Conservation (phyloP, 1,140 invertebrate species). For the Cotesia glomerata region DNA sequence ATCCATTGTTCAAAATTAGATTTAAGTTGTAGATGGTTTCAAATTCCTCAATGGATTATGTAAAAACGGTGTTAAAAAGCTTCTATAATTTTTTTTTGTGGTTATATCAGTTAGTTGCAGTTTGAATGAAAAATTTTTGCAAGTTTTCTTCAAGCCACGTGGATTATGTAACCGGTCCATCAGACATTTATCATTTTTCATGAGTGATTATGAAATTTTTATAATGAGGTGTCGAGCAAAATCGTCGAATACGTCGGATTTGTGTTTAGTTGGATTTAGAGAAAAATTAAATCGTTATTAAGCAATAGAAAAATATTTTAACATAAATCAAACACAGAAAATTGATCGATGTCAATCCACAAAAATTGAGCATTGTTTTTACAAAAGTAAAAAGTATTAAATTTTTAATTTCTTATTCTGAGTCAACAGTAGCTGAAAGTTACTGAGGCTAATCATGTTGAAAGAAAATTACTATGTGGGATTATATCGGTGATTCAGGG, state of each 20-base stretch:
- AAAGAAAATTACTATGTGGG: slow-evolving; percentile 61
- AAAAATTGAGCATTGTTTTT: no score
- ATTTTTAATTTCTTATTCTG: background rate
- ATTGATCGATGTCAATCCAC: slow-evolving; percentile 20
- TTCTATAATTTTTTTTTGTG: background rate
- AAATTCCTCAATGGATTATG: no score
- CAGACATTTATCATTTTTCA: slow-evolving; percentile 14
- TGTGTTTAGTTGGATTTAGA: background rate
- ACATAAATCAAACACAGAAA: background rate
- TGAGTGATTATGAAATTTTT: slow-evolving; percentile 43
- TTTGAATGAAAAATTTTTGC: background rate
- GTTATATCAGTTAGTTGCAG: background rate
- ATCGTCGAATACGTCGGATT: background rate
- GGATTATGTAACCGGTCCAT: background rate
- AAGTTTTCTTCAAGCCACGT: background rate
- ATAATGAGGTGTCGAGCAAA: slow-evolving; percentile 31
- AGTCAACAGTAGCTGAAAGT: background rate
- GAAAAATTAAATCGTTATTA: no score
- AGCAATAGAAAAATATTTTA: background rate
- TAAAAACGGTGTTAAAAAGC: background rate
- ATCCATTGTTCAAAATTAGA: no score
- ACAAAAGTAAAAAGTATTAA: background rate
- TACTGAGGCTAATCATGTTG: slow-evolving; percentile 48
- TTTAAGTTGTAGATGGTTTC: no score
- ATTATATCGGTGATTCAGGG: slow-evolving; percentile 60